Evolutionary conservation across 2,113 vertebrate species (phyloP).

Genomic region (Thamnophis sirtalis): DNA sequence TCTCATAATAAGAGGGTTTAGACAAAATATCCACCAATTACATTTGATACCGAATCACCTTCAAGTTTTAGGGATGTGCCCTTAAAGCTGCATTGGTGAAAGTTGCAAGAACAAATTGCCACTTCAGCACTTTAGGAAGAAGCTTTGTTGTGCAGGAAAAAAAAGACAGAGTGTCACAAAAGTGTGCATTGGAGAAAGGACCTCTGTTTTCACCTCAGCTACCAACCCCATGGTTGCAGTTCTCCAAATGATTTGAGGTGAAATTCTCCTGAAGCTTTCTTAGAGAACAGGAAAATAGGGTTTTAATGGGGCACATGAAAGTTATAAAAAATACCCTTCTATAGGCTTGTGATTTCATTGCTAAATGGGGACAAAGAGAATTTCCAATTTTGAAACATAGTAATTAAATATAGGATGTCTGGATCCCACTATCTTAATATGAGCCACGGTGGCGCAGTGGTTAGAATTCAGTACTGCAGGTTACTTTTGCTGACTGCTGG

Average conservation of each 20-base stretch:
- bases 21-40: not conserved
- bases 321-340: not conserved
- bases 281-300: not conserved
- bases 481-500: too few relatives aligned
- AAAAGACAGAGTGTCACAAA: not conserved
- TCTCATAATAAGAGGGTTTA: not conserved
- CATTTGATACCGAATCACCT: not conserved
- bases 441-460: too few relatives aligned
- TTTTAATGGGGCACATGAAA: not conserved
- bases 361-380: slow-evolving; percentile 1
- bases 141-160: not conserved
- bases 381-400: not conserved
- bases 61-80: not conserved
- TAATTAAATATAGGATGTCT: not conserved
- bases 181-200: not conserved
- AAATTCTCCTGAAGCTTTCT: not conserved
- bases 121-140: not conserved
- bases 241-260: not conserved
- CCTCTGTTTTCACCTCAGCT: not conserved
- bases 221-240: not conserved
- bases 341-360: not conserved
- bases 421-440: not conserved
- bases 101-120: not conserved
- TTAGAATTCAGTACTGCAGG: too few relatives aligned
- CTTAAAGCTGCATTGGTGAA: not conserved